A percentile compares a stretch with the other conserved stretches of the same genome.
phyloP scores from a whole-genome alignment of 2,888 invertebrate genomes.

The Stenotaenia linearis region DNA sequence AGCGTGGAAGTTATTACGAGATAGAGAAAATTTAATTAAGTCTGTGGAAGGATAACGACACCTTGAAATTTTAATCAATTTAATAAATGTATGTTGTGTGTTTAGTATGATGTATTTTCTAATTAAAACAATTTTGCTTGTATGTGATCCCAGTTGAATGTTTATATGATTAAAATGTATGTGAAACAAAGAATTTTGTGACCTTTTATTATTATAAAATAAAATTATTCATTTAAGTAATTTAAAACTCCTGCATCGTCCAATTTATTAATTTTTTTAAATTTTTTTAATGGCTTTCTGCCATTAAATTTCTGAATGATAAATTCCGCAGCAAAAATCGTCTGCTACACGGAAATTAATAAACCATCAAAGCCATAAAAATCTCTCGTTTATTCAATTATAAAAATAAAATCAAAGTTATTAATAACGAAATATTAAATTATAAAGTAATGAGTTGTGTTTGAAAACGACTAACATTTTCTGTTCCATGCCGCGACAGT shows the following conservation, averaged over 20 bases:
- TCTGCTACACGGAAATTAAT: not conserved
- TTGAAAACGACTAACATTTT: not conserved
- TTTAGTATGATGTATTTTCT: not conserved
- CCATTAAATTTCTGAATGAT: not conserved
- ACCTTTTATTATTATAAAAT: not conserved
- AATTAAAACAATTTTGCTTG: not conserved
- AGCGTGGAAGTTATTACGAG: constrained; percentile 66
- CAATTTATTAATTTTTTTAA: too few relatives aligned
- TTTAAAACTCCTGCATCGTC: too few relatives aligned
- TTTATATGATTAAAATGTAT: not conserved
- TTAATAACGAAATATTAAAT: not conserved
- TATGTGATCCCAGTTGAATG: not conserved
- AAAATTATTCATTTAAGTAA: too few relatives aligned
- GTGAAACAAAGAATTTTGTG: not conserved
- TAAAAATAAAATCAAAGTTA: not conserved
- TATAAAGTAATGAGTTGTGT: not conserved
- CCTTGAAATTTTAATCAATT: not conserved
- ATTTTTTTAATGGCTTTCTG: too few relatives aligned
- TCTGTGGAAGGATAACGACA: constrained; percentile 26
- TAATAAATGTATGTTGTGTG: not conserved
- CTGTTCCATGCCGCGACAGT: not conserved
- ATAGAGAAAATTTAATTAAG: constrained; percentile 47
- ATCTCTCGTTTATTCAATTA: not conserved
- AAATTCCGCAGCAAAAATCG: constrained; percentile 5
- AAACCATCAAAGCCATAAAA: not conserved